Base-by-base conservation (phyloP, 1,140 invertebrate species). In the Drosophila navojoa region DNA sequence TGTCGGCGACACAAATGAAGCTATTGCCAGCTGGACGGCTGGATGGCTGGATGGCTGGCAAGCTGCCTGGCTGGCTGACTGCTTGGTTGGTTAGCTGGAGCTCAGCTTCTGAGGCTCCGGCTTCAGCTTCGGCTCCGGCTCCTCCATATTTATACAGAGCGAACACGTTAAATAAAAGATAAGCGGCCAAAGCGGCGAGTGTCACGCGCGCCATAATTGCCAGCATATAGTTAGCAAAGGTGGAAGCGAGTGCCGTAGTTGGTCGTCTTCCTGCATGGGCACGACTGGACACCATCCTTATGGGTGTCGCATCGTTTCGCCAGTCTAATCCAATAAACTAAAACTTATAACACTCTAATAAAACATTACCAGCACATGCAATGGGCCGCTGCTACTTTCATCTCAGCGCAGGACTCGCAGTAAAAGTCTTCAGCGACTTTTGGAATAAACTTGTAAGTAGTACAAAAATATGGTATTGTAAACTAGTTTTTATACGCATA, bases 101-200 rank as follows among this genome's bases (percentile, higher is more conserved):
- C 29, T 15, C 15, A 22, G 42, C 71, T 53, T 44, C 47, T 53
- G 13, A 29, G 32, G 47, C 61, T 66, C 6, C 27, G 35, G 47
- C 40, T 27, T 1, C n/a, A 49, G 27, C 27, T 22, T 22, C 19
- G 3, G 27, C 67, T 54, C 45, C 32, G 58, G 71, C 82, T 77
- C 49, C 60, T 89, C 77, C 84, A 89, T 89, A 89, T 87, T 87
- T 87, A 87, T 87, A 87, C 84, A 84, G 84, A 84, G 79, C 76
- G 77, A 66, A 76, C 76, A 84, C 79, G 85, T 87, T 87, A 87
- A 87, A 87, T 87, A 87, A 87, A 87, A 87, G 82, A 87, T 87
- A 87, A 87, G 84, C 82, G 61, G 67, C 64, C 67, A 72, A 70
- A 60, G 73, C 77, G 72, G 64, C 61, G 79, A 87, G 79, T 89